Evolutionary conservation across 1,140 invertebrate genomes (phyloP), one percentile per base, ranked within the genome.

Genomic region (Hylyphantes graminicola): DNA sequence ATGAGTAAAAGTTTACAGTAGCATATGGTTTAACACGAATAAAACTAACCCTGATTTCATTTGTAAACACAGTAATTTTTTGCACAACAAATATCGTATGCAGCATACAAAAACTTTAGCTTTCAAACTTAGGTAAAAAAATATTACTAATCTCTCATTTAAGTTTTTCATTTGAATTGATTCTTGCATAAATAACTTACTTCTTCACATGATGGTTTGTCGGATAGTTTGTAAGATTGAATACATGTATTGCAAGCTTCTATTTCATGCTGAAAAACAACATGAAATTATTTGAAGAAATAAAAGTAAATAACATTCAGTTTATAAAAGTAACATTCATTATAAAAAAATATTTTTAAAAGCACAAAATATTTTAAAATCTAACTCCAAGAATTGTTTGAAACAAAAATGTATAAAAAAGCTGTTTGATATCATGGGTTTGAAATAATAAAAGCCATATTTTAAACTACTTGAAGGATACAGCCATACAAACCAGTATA

Each of bases 151-250:
- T n/a, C n/a, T n/a, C n/a, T n/a, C n/a, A n/a, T n/a, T n/a, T n/a
- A n/a, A 74, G 5, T 55, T 8, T 9, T 55, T 35, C 0, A 74
- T 1, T 17, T 13, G 7, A 17, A 6, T 21, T 57, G 12, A 7
- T 3, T 21, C 21, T 53, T 17, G n/a, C 10, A 19, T 55, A 5
- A 35, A 35, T 35, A 35, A 35, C 35, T 35, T 70, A 85, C 82
- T 48, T 85, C 82, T 70, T 85, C 82, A 76, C 82, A 85, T 13
- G 82, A 85, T 70, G 82, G 73, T 77, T 77, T 85, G 13, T 85
- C 82, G 17, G 82, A 13, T 75, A 85, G 63, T 57, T 70, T 64
- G 65, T 61, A 85, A 8, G 53, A 51, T 7, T 85, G 63, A 11
- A 85, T 77, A 53, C 82, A 85, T 5, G 8, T n/a, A 12, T 70